These are phyloP conservation scores for Cinara cedri DNA, from an alignment of 2,888 invertebrate species.

Conservation along the genomic window DNA sequence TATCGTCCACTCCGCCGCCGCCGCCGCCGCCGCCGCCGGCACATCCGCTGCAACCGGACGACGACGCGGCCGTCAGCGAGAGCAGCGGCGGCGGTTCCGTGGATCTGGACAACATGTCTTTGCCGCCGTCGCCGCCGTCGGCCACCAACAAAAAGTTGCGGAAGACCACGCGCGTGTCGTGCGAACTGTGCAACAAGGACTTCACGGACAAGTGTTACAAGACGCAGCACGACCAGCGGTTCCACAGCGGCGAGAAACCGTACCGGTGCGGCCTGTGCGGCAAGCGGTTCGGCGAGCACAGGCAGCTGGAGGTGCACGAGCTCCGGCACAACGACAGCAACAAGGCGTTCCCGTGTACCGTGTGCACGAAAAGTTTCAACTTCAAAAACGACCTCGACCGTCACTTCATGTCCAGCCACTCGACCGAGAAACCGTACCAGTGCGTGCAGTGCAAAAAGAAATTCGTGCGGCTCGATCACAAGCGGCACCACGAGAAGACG, in stretches of 20 bases:
- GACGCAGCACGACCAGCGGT: conserved; percentile 88
- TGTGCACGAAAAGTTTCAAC: conserved; percentile 87
- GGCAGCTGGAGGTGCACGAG: conserved; percentile 75
- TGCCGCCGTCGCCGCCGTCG: neutral
- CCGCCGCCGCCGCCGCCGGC: neutral
- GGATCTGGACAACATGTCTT: neutral
- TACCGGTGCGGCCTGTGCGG: conserved; percentile 85
- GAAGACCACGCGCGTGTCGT: conserved; percentile 64
- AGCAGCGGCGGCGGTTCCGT: conserved; percentile 13
- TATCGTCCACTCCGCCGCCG: conserved; percentile 60
- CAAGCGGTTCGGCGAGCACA: conserved; percentile 78
- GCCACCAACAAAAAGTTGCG: conserved; percentile 33
- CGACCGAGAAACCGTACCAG: conserved; percentile 82
- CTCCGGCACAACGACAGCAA: conserved; percentile 77
- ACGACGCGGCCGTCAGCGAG: conserved; percentile 27
- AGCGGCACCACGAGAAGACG: conserved; percentile 85
- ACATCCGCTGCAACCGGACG: neutral
- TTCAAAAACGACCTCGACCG: conserved; percentile 88
- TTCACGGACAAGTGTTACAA: conserved; percentile 87
- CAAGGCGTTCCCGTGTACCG: conserved; percentile 84
- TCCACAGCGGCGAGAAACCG: conserved; percentile 85
- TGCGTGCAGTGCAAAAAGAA: conserved; percentile 85
- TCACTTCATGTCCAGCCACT: conserved; percentile 81
- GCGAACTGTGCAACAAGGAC: conserved; percentile 81
- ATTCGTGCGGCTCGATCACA: conserved; percentile 88